A percentile compares a stretch with the other conserved stretches of the same genome.
phyloP scores from a whole-genome alignment of 2,113 vertebrate species.

The Ovis aries region DNA sequence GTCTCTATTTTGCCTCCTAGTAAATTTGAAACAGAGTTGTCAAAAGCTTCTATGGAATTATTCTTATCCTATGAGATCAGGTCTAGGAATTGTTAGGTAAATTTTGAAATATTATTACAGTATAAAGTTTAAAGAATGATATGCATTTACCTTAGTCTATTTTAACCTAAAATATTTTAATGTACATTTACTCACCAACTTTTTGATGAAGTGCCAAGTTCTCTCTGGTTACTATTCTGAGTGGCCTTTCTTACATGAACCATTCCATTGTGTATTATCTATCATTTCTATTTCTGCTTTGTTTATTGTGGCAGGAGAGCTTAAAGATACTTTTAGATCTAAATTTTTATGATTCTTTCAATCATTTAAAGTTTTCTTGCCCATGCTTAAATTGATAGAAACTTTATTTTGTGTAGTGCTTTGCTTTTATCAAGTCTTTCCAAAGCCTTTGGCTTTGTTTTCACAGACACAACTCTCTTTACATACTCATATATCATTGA shows the following conservation, averaged over 20 bases:
- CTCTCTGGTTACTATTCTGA: not conserved
- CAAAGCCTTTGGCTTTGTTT: not conserved
- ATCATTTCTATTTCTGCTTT: not conserved
- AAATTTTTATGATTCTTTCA: not conserved
- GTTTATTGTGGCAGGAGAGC: not conserved
- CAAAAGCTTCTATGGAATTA: not conserved
- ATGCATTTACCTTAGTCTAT: not conserved
- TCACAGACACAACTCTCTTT: not conserved
- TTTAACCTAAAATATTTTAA: not conserved
- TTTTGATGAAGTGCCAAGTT: not conserved
- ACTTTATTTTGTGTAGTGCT: not conserved
- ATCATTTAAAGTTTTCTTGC: not conserved
- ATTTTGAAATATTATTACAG: slow-evolving; percentile 6
- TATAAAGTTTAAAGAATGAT: not conserved
- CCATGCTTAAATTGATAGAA: not conserved
- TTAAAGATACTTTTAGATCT: not conserved
- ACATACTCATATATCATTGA: not conserved
- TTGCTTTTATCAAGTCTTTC: not conserved
- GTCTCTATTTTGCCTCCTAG: not conserved
- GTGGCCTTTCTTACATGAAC: not conserved
- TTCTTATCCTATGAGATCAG: not conserved
- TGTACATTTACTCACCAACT: not conserved
- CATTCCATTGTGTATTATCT: not conserved
- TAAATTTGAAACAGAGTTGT: not conserved
- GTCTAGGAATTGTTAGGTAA: not conserved